A percentile compares a stretch with the other conserved stretches of the same genome.
phyloP scores from a whole-genome alignment of 2,797 vertebrate species.

The Rhabdophis nuchalis region DNA sequence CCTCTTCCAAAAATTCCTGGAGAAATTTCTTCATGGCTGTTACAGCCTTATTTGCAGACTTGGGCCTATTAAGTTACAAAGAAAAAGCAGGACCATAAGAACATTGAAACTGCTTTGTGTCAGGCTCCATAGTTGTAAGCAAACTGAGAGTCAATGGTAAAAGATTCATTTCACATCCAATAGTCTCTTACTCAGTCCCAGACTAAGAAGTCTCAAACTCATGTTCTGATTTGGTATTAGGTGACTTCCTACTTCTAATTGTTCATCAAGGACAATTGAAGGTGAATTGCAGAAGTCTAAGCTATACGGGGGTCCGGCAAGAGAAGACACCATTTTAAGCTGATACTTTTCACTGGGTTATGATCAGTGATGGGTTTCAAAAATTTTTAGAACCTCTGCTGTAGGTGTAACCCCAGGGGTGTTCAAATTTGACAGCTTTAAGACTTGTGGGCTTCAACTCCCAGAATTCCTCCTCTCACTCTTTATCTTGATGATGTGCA shows the following conservation, averaged over 20 bases:
- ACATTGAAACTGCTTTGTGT: not conserved
- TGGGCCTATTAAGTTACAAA: not conserved
- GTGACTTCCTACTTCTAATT: not conserved
- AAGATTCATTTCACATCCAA: not conserved
- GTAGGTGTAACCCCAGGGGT: too few relatives aligned
- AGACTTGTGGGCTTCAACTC: too few relatives aligned
- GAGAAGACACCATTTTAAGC: constrained; percentile 34
- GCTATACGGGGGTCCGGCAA: constrained; percentile 16
- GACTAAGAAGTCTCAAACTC: not conserved
- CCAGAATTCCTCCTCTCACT: too few relatives aligned
- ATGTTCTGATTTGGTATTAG: not conserved
- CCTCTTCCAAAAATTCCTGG: not conserved
- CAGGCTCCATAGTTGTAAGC: not conserved
- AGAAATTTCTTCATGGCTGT: not conserved
- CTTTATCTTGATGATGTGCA: too few relatives aligned
- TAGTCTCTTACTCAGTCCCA: not conserved
- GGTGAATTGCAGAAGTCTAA: not conserved
- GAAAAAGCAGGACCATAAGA: not conserved
- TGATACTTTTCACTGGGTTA: not conserved
- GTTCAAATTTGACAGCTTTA: too few relatives aligned
- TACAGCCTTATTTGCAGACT: not conserved
- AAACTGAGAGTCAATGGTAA: too few relatives aligned
- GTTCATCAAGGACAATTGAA: not conserved
- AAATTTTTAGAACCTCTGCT: too few relatives aligned
- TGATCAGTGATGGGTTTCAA: too few relatives aligned